Conservation (phyloP, 1,140 invertebrate genomes). For the Camponotus pennsylvanicus region DNA sequence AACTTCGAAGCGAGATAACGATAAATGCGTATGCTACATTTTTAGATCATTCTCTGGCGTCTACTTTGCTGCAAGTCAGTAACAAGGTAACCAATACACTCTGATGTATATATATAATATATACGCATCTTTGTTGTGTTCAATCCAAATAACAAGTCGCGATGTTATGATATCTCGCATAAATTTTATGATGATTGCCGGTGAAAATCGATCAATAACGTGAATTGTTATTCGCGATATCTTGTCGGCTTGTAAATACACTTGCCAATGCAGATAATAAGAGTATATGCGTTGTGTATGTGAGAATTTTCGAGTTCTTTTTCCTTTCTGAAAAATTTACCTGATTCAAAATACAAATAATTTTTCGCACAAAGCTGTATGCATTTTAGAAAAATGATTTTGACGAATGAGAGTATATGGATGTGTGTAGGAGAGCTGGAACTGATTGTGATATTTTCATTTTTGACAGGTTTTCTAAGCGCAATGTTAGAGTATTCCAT, state of each 20-base stretch:
- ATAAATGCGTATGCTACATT: slow-evolving; percentile 50
- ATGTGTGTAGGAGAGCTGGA: slow-evolving; percentile 20
- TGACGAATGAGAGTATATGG: background rate
- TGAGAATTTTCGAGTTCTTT: slow-evolving; percentile 38
- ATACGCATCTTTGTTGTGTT: slow-evolving; percentile 40
- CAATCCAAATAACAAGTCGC: slow-evolving; percentile 4
- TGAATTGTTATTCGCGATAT: background rate
- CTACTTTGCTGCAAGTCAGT: slow-evolving; percentile 48
- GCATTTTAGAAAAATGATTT: slow-evolving; percentile 41
- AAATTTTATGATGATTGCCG: background rate
- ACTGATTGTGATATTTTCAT: slow-evolving; percentile 25
- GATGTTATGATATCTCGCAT: background rate
- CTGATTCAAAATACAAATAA: slow-evolving; percentile 29
- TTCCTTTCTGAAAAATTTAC: slow-evolving; percentile 42
- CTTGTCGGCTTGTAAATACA: slow-evolving; percentile 51
- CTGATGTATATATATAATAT: slow-evolving; percentile 57
- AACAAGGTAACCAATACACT: slow-evolving; percentile 18
- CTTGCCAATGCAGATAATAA: background rate
- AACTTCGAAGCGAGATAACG: slow-evolving; percentile 17
- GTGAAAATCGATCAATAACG: background rate
- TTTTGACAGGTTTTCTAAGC: background rate
- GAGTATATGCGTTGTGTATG: slow-evolving; percentile 22
- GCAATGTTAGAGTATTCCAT: background rate
- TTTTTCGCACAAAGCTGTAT: slow-evolving; percentile 39
- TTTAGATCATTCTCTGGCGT: slow-evolving; percentile 36